Evolutionary conservation across 2,888 invertebrate genomes (phyloP).

Genomic region (Scaptomyza cyrtandrae): DNA sequence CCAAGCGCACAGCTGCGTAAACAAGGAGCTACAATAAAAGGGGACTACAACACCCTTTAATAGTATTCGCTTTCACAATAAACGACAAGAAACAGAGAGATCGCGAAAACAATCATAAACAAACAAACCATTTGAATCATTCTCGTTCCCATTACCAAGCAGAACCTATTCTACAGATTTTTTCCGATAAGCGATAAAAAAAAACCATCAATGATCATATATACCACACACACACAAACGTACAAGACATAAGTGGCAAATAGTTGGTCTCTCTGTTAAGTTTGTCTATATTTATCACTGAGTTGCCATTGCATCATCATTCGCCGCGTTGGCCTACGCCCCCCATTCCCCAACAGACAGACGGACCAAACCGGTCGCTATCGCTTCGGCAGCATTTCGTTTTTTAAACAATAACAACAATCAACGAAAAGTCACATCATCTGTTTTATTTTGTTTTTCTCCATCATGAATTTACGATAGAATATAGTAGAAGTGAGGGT

Average conservation of each 20-base stretch:
- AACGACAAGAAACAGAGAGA: background rate
- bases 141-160: background rate
- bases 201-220: conserved; percentile 38
- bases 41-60: background rate
- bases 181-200: conserved; percentile 48
- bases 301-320: conserved; percentile 67
- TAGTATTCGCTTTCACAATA: conserved; percentile 11
- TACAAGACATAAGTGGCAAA: conserved; percentile 1
- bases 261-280: conserved; percentile 15
- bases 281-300: conserved; percentile 69
- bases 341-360: conserved; percentile 14
- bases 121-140: background rate
- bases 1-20: conserved; percentile 41
- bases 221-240: background rate
- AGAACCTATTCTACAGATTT: conserved; percentile 11
- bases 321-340: conserved; percentile 50
- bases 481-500: background rate
- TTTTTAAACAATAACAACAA: background rate
- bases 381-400: conserved; percentile 4
- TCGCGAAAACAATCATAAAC: background rate
- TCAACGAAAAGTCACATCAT: conserved; percentile 12
- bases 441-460: background rate
- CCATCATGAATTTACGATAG: conserved; percentile 8
- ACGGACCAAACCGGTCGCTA: conserved; percentile 43
- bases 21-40: conserved; percentile 1